phyloP scores from a whole-genome alignment of 2,888 invertebrate species.

The Andrena hattorfiana region DNA sequence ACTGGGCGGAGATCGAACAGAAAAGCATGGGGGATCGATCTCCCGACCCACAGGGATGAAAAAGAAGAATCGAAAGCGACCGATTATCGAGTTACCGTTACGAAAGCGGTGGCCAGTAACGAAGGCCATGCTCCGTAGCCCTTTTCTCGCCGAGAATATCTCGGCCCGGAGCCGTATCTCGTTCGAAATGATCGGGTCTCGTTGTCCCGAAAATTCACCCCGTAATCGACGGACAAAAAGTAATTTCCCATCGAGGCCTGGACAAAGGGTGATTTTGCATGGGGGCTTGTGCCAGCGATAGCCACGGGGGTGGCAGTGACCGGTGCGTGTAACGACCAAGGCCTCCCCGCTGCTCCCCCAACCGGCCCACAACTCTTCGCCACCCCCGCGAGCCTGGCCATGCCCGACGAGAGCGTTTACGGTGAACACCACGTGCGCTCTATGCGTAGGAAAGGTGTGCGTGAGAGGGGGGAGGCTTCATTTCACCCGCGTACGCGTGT shows the following conservation, averaged over 20 bases:
- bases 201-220: slow-evolving; percentile 82
- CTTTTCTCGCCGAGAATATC: slow-evolving; percentile 53
- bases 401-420: slow-evolving; percentile 66
- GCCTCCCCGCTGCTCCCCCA: slow-evolving; percentile 49
- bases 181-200: slow-evolving; percentile 80
- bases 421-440: slow-evolving; percentile 78
- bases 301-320: slow-evolving; percentile 82
- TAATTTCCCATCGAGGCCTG: slow-evolving; percentile 83
- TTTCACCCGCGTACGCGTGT: slow-evolving; percentile 36
- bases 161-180: slow-evolving; percentile 70
- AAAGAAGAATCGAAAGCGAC: slow-evolving; percentile 18
- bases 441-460: slow-evolving; percentile 69
- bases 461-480: slow-evolving; percentile 43
- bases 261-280: slow-evolving; percentile 84
- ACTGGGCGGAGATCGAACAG: background rate
- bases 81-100: slow-evolving; percentile 58
- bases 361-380: slow-evolving; percentile 56
- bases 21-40: background rate
- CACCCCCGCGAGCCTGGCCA: slow-evolving; percentile 43
- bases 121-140: slow-evolving; percentile 43
- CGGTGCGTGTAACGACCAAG: slow-evolving; percentile 83
- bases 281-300: slow-evolving; percentile 73
- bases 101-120: slow-evolving; percentile 42
- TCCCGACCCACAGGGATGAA: background rate
- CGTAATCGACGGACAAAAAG: slow-evolving; percentile 84